Evolutionary conservation across 1,140 invertebrate species (phyloP).

Genomic region (Drosophila kepulauana): DNA sequence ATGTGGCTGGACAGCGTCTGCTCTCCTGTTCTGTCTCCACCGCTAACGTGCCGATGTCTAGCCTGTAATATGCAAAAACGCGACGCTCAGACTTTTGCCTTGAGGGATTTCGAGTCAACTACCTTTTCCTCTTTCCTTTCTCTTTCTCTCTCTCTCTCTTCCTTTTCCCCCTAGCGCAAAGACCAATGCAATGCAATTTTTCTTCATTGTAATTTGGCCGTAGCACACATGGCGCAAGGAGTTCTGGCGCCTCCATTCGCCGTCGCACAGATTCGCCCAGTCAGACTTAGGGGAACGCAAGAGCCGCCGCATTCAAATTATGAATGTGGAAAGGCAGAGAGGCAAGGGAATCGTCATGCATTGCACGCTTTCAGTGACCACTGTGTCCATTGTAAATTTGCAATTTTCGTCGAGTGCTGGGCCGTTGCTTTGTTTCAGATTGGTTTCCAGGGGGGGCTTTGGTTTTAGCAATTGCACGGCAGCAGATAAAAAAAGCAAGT

Average conservation of each 20-base stretch:
- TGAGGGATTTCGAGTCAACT: conserved; percentile 63
- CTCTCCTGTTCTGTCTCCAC: conserved; percentile 15
- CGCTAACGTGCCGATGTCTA: conserved; percentile 77
- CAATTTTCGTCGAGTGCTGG: conserved; percentile 75
- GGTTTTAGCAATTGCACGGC: conserved; percentile 16
- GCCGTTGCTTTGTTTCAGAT: conserved; percentile 72
- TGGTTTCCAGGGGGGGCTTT: conserved; percentile 26
- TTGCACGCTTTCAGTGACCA: conserved; percentile 47
- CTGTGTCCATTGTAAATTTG: conserved; percentile 74
- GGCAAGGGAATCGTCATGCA: conserved; percentile 41
- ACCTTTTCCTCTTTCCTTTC: conserved; percentile 1
- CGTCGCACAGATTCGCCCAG: conserved; percentile 68
- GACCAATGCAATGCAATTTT: conserved; percentile 69
- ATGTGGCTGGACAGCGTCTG: conserved; percentile 43
- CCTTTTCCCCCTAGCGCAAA: neutral
- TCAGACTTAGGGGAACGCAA: neutral
- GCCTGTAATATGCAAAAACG: conserved; percentile 77
- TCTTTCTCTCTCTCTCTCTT: neutral
- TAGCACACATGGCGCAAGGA: conserved; percentile 5
- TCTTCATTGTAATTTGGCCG: conserved; percentile 78
- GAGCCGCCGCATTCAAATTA: conserved; percentile 38
- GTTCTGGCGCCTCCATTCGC: conserved; percentile 31
- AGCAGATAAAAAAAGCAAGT: conserved; percentile 10
- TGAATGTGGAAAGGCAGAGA: conserved; percentile 15
- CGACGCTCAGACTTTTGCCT: conserved; percentile 74